Percentiles rank a stretch among this genome's conserved stretches.
These are phyloP conservation scores for Hyphantria cunea DNA, from an alignment of 1,140 invertebrate species.

Conservation along the genomic window DNA sequence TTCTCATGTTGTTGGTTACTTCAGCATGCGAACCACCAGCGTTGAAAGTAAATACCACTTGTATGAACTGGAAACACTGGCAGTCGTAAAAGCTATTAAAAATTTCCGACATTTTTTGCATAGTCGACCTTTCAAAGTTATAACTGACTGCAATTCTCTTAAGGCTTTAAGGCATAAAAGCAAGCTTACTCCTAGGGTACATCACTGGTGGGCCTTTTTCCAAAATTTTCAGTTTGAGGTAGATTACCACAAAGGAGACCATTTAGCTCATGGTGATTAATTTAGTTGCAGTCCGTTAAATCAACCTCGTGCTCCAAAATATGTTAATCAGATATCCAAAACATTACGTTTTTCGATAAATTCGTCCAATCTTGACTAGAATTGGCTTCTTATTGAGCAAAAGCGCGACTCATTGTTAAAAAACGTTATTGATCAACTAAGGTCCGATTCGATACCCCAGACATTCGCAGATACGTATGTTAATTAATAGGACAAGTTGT, in stretches of 20 bases:
- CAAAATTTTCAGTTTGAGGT: constrained; percentile 35
- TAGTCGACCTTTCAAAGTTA: constrained; percentile 45
- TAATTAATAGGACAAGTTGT: constrained; percentile 35
- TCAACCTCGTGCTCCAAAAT: neutral
- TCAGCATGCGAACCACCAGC: constrained; percentile 32
- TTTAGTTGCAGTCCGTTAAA: constrained; percentile 9
- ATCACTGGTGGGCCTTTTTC: constrained; percentile 52
- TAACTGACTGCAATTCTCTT: constrained; percentile 55
- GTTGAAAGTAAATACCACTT: constrained; percentile 54
- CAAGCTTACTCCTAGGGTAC: no score
- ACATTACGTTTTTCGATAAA: constrained; percentile 21
- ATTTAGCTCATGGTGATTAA: constrained; percentile 11
- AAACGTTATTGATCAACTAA: constrained; percentile 30
- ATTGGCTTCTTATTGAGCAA: constrained; percentile 40
- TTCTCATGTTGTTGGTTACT: constrained; percentile 19
- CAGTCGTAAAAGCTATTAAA: constrained; percentile 44
- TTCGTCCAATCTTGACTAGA: constrained; percentile 25
- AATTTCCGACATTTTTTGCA: constrained; percentile 50
- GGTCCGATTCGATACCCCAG: constrained; percentile 15
- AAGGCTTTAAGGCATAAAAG: no score
- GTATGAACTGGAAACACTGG: constrained; percentile 61
- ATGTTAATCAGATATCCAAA: constrained; percentile 10
- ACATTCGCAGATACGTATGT: constrained; percentile 36
- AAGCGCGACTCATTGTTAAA: constrained; percentile 30
- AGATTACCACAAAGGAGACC: constrained; percentile 26